Conservation (phyloP, 2,113 vertebrate species). For the Saguinus midas region DNA sequence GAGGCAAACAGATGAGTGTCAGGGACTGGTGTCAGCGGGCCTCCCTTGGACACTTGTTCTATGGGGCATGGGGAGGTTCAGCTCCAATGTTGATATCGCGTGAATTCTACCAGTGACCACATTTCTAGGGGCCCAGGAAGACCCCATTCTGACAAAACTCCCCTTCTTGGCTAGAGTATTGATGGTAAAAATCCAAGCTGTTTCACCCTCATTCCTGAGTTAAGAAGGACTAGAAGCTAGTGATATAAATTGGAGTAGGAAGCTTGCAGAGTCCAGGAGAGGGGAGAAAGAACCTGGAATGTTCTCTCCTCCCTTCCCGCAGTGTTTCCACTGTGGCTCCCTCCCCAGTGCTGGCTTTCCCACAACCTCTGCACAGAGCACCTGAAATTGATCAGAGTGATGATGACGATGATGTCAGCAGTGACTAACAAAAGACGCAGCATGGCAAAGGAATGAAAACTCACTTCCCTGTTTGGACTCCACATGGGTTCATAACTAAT, state of each 20-base stretch:
- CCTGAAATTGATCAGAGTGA: background rate
- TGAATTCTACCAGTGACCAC: background rate
- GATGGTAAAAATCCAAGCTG: background rate
- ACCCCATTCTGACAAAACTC: background rate
- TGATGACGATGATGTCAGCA: fast-evolving
- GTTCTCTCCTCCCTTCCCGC: background rate
- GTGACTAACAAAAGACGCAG: background rate
- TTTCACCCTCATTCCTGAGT: background rate
- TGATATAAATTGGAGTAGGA: fast-evolving
- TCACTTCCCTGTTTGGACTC: background rate
- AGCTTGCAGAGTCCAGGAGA: background rate
- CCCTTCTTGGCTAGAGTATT: background rate
- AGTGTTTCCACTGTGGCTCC: fast-evolving
- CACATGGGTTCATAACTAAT: background rate
- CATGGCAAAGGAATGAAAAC: background rate
- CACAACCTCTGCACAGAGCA: fast-evolving
- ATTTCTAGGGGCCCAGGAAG: background rate
- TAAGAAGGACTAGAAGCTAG: background rate
- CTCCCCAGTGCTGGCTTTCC: background rate
- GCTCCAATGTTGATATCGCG: background rate
- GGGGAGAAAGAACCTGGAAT: fast-evolving
- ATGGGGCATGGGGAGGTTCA: background rate
- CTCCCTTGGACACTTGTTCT: background rate
- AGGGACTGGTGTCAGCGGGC: background rate
- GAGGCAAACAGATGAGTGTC: too few relatives aligned